Base-by-base conservation (phyloP, 2,888 invertebrate species). In the Macrosiphum euphorbiae region DNA sequence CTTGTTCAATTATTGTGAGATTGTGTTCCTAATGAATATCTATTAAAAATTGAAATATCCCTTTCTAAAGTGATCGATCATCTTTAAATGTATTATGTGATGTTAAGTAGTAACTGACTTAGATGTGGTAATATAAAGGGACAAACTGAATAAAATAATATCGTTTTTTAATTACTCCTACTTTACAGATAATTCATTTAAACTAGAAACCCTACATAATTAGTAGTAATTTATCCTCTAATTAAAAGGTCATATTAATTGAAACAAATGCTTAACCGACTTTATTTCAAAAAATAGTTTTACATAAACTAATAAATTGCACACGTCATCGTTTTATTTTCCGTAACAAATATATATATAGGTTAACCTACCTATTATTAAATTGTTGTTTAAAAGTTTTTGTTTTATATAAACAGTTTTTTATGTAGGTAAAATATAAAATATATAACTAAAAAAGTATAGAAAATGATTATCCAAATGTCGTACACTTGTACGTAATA, bases 221-320 rank as follows among this genome's bases (percentile, higher is more conserved):
- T n/a, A 26, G n/a, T n/a, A 67, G 67, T 67, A 16, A n/a, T 67
- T 67, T 67, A 67, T 67, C 16, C n/a, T n/a, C n/a, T 67, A n/a
- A 67, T 67, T 67, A 67, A 67, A n/a, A 67, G 67, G 67, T 67
- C 67, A 67, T n/a, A 67, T 67, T 67, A 67, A 67, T 67, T 67
- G n/a, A 67, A n/a, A 13, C n/a, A 67, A 67, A 67, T 67, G n/a
- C 28, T 16, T n/a, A 67, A n/a, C n/a, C 16, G 16, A 67, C n/a
- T 67, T 67, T 67, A 67, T n/a, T n/a, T 67, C 16, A n/a, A n/a
- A 67, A 67, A n/a, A n/a, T 67, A 0, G n/a, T 67, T 67, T n/a
- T n/a, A 67, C 67, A 67, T 67, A 67, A 67, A 67, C 67, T 67
- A 67, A n/a, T 67, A 67, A 67, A 67, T n/a, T 67, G 67, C 28